These are phyloP conservation scores for Papilio elwesi DNA, from an alignment of 2,888 invertebrate species.

Conservation along the genomic window DNA sequence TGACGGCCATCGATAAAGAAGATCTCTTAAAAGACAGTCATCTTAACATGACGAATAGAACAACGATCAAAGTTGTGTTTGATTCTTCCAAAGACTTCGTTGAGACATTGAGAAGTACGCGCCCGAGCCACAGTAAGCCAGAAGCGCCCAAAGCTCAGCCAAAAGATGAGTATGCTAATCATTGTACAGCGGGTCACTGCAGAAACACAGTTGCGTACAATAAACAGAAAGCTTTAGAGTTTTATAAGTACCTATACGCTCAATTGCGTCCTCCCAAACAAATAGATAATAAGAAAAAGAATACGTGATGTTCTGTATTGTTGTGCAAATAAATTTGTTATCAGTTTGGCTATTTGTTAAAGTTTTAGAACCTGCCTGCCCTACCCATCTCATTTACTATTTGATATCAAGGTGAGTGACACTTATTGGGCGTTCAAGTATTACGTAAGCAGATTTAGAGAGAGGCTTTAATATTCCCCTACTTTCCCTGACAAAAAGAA, in stretches of 20 bases:
- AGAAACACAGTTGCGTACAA: conserved; percentile 70
- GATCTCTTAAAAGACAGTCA: conserved; percentile 66
- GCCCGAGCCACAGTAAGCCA: conserved; percentile 57
- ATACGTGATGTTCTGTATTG: conserved; percentile 51
- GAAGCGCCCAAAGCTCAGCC: conserved; percentile 56
- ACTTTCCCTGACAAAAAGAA: neutral
- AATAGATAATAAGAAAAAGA: conserved; percentile 59
- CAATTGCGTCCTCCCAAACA: conserved; percentile 70
- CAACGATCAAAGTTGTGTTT: conserved; percentile 74
- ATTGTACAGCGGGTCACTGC: conserved; percentile 68
- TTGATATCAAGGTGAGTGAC: neutral
- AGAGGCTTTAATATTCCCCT: too few relatives aligned
- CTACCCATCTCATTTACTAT: neutral
- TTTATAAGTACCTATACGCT: conserved; percentile 80
- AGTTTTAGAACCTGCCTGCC: conserved; percentile 37
- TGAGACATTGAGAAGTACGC: conserved; percentile 71
- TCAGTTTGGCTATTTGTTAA: conserved; percentile 42
- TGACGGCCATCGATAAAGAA: conserved; percentile 74
- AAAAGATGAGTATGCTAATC: conserved; percentile 63
- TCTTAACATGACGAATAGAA: conserved; percentile 74
- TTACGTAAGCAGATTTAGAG: too few relatives aligned
- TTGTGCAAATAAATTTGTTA: conserved; percentile 48
- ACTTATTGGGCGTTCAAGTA: neutral
- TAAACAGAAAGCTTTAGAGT: conserved; percentile 76
- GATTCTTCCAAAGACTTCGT: conserved; percentile 77